Conservation (phyloP, 2,113 vertebrate genomes). For the Calyptommatus sinebrachiatus region DNA sequence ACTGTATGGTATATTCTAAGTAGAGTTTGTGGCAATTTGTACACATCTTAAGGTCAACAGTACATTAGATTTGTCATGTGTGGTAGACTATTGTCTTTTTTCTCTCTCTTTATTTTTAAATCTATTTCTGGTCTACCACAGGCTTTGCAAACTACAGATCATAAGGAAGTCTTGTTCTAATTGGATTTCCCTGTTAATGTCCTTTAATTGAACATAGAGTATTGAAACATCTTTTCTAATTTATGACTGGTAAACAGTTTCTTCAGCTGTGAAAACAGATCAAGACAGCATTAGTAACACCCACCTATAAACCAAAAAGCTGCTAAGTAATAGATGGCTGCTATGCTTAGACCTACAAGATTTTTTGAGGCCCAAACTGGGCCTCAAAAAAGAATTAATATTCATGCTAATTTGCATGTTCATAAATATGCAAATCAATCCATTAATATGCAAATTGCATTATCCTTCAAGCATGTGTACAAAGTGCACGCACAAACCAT, state of each 20-base stretch:
- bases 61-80: slow-evolving; percentile 13
- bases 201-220: slow-evolving; percentile 4
- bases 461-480: too few relatives aligned
- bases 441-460: too few relatives aligned
- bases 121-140: neutral
- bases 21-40: neutral
- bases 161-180: neutral
- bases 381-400: too few relatives aligned
- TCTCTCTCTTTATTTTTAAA: neutral
- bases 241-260: slow-evolving; percentile 16
- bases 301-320: rapidly evolving
- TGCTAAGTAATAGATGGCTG: neutral
- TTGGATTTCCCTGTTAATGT: slow-evolving; percentile 18
- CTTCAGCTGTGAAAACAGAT: neutral
- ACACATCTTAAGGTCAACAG: neutral
- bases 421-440: too few relatives aligned
- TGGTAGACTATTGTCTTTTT: neutral
- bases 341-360: neutral
- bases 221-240: neutral
- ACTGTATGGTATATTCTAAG: neutral
- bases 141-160: slow-evolving; percentile 4
- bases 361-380: too few relatives aligned
- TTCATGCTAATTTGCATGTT: too few relatives aligned
- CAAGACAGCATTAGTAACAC: neutral
- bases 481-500: too few relatives aligned